Percentiles rank a stretch among this genome's conserved stretches.
phyloP scores from a whole-genome alignment of 2,113 vertebrate species.

The Butorides virescens region DNA sequence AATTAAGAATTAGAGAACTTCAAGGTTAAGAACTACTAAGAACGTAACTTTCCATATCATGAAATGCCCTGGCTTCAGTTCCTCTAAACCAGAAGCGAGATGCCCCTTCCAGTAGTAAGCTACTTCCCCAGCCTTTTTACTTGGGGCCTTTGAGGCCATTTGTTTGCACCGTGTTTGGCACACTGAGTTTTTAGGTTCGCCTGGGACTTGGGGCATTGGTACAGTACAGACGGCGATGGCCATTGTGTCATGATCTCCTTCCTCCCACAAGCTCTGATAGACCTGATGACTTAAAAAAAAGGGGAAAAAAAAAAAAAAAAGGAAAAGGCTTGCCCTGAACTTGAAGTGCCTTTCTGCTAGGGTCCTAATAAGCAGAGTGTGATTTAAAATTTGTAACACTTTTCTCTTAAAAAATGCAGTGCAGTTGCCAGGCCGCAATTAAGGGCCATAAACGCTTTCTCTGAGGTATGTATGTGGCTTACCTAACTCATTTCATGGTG shows the following conservation, averaged over 20 bases:
- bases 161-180: not conserved
- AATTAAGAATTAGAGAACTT: not conserved
- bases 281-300: not conserved
- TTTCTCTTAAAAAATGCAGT: not conserved
- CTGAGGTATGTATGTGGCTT: not conserved
- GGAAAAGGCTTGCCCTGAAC: not conserved
- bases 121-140: not conserved
- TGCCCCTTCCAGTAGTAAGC: not conserved
- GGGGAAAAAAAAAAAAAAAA: too few species aligned
- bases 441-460: not conserved
- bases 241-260: not conserved
- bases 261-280: not conserved
- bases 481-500: not conserved
- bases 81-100: not conserved
- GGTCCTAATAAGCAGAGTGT: not conserved
- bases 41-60: not conserved
- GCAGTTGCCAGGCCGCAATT: not conserved
- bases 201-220: not conserved
- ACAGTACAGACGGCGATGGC: not conserved
- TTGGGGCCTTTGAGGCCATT: not conserved
- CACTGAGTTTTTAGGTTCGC: not conserved
- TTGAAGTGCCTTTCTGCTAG: not conserved
- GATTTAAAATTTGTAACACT: not conserved
- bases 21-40: not conserved
- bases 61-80: not conserved